Base-by-base conservation (phyloP, 1,140 invertebrate genomes). In the Pararge aegeria region DNA sequence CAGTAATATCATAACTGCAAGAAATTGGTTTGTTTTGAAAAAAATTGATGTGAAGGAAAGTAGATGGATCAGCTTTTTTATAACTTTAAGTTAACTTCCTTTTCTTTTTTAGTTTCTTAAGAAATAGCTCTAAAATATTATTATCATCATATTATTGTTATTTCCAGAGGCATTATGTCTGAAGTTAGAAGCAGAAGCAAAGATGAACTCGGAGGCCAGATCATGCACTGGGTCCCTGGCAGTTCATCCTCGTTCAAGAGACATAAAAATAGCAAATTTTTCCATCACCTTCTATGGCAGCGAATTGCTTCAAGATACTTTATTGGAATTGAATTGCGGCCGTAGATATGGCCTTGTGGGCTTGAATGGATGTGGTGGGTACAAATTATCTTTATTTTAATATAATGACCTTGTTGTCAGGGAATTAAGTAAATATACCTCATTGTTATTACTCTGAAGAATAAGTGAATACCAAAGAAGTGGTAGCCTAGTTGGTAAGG, bases 271-370 rank as follows among this genome's bases (percentile, higher is more conserved):
- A 75, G 96, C 96, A 53, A 98, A 97, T 81, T 96, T 99, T 78
- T 98, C 98, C 29, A 97, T 99, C 52, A 99, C 97, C 48, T 99
- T 99, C 87, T 98, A 99, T 86, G 99, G 99, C 46, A 85, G 94
- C 72, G 99, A 99, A 91, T 91, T 99, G 57, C 92, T 99, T 48
- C 95, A 96, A 79, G 99, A 99, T 84, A 98, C 98, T 0, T 95
- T 97, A 83, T 90, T 99, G 0, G 98, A 99, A 89, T 92, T 99
- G 74, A 99, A 99, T 91, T 98, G 97, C 84, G 98, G 98, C 0
- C 91, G 98, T 70, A 93, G 98, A 69, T 99, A 99, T 89, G 99
- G 98, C 70, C 92, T 99, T 0, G 94, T 99, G 70, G 99, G 99
- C 57, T 91, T 96, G 1, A 99, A 99, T 91, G 98, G 98, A 56